Evolutionary conservation across 2,888 invertebrate genomes (phyloP), one percentile per base, ranked within the genome.

Genomic region (Lissonota sp.): DNA sequence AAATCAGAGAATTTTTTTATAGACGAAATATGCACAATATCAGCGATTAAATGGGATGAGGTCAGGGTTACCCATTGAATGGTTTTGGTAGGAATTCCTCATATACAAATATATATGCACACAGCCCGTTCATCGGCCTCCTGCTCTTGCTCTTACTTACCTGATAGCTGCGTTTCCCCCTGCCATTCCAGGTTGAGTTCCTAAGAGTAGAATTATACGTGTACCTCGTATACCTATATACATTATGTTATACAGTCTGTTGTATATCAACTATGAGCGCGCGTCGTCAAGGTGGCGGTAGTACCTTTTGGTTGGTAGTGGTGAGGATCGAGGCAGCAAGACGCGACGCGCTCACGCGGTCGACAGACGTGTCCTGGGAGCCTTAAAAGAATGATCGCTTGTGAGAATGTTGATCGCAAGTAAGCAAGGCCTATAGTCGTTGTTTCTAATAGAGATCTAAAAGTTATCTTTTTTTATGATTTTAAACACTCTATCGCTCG

Each of bases 351-450:
- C 26, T 26, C 12, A 16, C 57, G 37, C 14, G 55, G 44, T 39
- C 53, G 44, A 8, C 79, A 69, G 73, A 73, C 73, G 72, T 39
- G 63, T 64, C 26, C 69, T 63, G 26, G 16, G 44, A 62, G 69
- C 39, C 73, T 73, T 42, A 49, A 44, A 12, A 42, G 63, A 74
- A 64, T 55, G 44, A 37, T 26, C 26, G 26, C 26, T 16, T 16
- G 14, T 5, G 10, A 53, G 53, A 12, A 10, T 12, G 53, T 53
- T 14, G 44, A 2, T 53, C 5, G 53, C 14, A 14, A 7, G 12
- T 14, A 12, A 53, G 12, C 53, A n/a, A 14, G 53, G 12, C 53
- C 53, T 53, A 14, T 12, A n/a, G n/a, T 4, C 16, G 12, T 12
- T 16, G 53, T 14, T 26, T 26, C 26, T 26, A 26, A n/a, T n/a